These are phyloP conservation scores for Stichodactyla mertensii DNA, from an alignment of 64 coral and sea anemone species.

Conservation along the genomic window DNA sequence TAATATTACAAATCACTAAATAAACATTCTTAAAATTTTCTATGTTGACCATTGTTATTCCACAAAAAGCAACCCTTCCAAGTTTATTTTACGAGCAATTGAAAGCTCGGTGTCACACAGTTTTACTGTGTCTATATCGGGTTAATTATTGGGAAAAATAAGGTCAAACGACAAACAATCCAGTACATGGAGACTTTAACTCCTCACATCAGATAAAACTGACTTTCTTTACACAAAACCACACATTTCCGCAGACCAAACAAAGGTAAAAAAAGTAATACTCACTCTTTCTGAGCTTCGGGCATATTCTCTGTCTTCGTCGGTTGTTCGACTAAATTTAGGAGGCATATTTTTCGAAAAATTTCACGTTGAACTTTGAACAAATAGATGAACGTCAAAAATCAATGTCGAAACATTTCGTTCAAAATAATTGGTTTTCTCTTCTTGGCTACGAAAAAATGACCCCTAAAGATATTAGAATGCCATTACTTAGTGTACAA, in stretches of 20 bases:
- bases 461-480: not conserved
- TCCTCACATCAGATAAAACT: not conserved
- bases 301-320: slow-evolving; percentile 44
- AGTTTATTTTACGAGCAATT: no score
- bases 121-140: no score
- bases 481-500: no score
- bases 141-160: no score
- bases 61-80: no score
- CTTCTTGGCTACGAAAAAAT: not conserved
- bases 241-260: not conserved
- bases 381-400: not conserved
- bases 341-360: slow-evolving; percentile 57
- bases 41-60: no score
- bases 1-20: no score
- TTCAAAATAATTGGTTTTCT: not conserved
- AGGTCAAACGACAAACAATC: no score
- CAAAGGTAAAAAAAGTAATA: not conserved
- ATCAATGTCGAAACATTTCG: not conserved
- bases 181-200: no score
- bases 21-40: no score
- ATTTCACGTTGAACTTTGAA: not conserved
- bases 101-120: no score
- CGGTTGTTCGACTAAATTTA: slow-evolving; percentile 65
- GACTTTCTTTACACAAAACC: not conserved
- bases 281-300: slow-evolving; percentile 71